Conservation (phyloP, 64 coral and sea anemone genomes). For the Montipora cactus region DNA sequence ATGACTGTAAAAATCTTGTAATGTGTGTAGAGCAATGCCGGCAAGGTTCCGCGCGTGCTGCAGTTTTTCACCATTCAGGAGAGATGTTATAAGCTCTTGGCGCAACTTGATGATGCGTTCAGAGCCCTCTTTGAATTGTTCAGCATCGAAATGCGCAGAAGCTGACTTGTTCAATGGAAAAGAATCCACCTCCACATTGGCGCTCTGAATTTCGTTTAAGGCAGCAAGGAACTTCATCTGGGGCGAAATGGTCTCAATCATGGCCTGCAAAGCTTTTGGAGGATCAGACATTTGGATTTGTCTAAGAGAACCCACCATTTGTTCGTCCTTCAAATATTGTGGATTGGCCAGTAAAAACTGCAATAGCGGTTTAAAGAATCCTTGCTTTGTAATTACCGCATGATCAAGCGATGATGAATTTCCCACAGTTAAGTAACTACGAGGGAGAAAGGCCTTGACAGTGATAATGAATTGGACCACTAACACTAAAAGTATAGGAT, state of each 20-base stretch:
- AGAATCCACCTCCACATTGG: conserved; percentile 72
- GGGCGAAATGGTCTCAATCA: conserved; percentile 51
- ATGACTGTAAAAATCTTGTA: conserved; percentile 87
- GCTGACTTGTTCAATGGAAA: conserved; percentile 31
- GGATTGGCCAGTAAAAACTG: conserved; percentile 36
- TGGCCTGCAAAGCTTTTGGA: background rate
- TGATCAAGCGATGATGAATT: conserved; percentile 20
- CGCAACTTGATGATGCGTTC: conserved; percentile 45
- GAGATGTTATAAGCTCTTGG: conserved; percentile 46
- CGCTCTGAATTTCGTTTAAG: conserved; percentile 67
- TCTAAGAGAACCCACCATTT: background rate
- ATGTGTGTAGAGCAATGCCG: conserved; percentile 70
- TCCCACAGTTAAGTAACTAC: background rate
- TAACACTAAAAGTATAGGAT: background rate
- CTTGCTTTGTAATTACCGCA: conserved; percentile 7
- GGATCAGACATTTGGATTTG: background rate
- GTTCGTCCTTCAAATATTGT: conserved; percentile 59
- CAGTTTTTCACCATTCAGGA: conserved; percentile 60
- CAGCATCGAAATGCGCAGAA: conserved; percentile 78
- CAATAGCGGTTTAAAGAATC: background rate
- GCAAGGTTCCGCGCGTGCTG: conserved; percentile 61
- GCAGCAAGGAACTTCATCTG: conserved; percentile 75
- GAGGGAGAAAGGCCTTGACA: conserved; percentile 12
- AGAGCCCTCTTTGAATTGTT: conserved; percentile 54
- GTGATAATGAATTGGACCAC: background rate